Evolutionary conservation across 2,113 vertebrate species (phyloP).

Genomic region (Phaethon lepturus): DNA sequence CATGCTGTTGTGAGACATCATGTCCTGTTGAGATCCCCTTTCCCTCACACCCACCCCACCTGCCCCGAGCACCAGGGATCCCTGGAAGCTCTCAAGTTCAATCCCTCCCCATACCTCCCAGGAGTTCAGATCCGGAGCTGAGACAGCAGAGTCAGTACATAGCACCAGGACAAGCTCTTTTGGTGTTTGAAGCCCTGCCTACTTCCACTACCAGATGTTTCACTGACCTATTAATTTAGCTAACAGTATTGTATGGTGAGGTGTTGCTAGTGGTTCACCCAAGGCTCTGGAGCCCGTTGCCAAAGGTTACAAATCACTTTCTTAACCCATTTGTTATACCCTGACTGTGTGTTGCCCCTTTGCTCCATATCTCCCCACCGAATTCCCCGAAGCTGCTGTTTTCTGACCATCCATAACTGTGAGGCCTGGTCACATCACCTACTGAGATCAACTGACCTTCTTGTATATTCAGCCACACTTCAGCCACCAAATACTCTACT

Average conservation of each 20-base stretch:
- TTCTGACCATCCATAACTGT: background rate
- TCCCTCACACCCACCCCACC: background rate
- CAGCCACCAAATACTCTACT: background rate
- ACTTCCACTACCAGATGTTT: background rate
- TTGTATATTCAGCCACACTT: background rate
- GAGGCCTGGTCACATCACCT: background rate
- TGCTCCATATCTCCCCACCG: background rate
- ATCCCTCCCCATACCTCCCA: background rate
- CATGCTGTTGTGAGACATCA: background rate
- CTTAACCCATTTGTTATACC: background rate
- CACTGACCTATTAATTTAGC: background rate
- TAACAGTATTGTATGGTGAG: background rate
- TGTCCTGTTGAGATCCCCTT: background rate
- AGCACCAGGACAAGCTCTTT: background rate
- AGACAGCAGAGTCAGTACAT: background rate
- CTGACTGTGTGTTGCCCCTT: rapidly evolving
- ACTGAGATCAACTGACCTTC: background rate
- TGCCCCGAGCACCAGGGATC: rapidly evolving
- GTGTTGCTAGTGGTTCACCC: background rate
- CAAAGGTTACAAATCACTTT: background rate
- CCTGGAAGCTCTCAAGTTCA: background rate
- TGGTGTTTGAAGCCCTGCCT: background rate
- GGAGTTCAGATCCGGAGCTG: background rate
- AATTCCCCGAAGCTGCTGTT: background rate
- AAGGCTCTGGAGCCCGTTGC: background rate